These are phyloP conservation scores for Erebia ligea DNA, from an alignment of 2,888 invertebrate genomes.

Conservation along the genomic window DNA sequence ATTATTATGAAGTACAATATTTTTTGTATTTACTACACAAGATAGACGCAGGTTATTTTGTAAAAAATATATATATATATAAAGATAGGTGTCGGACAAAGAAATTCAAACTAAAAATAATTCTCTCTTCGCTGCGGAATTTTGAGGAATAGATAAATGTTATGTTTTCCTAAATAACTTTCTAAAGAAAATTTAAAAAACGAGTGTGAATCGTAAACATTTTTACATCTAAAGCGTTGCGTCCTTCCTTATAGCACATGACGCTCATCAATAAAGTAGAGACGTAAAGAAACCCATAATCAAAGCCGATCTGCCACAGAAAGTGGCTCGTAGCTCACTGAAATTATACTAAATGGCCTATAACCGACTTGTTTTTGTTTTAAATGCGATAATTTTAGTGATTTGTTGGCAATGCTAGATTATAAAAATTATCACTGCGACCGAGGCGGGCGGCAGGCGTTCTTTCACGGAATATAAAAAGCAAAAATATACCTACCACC, in stretches of 20 bases:
- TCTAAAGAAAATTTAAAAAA: constrained; percentile 40
- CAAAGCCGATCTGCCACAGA: constrained; percentile 62
- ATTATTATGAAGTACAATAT: too few species aligned
- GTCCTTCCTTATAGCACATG: constrained; percentile 59
- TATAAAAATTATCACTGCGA: constrained; percentile 67
- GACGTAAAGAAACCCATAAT: constrained; percentile 62
- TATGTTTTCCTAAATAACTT: constrained; percentile 43
- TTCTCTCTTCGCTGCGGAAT: constrained; percentile 17
- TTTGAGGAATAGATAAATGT: constrained; percentile 36
- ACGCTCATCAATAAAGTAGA: constrained; percentile 59
- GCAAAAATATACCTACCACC: constrained; percentile 52
- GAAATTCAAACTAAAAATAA: too few species aligned
- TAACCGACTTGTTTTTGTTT: constrained; percentile 79
- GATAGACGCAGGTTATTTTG: too few species aligned
- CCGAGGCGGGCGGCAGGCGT: constrained; percentile 59
- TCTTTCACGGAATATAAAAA: constrained; percentile 64
- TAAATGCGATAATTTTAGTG: constrained; percentile 71
- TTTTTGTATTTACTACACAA: too few species aligned
- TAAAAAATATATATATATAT: too few species aligned
- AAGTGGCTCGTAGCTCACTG: constrained; percentile 69
- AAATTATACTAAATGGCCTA: constrained; percentile 75
- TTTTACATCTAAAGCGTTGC: constrained; percentile 51
- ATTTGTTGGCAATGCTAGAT: constrained; percentile 73
- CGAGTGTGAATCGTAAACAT: constrained; percentile 55
- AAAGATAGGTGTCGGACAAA: too few species aligned